Percentiles rank a stretch among this genome's conserved stretches.
These are phyloP conservation scores for Arenaria interpres DNA, from an alignment of 2,113 vertebrate species.

Conservation along the genomic window DNA sequence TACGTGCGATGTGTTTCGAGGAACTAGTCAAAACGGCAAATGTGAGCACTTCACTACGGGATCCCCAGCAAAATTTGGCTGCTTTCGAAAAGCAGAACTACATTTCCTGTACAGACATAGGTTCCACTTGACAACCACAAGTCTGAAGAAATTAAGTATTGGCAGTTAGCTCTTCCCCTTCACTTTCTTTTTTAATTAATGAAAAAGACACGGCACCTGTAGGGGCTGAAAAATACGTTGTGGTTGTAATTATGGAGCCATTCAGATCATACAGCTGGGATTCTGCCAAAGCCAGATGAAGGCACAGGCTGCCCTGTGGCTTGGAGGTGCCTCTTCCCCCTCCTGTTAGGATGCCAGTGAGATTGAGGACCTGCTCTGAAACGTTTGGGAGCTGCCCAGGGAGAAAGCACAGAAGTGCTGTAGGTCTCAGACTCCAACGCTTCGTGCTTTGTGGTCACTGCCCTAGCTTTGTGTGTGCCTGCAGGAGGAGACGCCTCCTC, in stretches of 20 bases:
- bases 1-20: neutral
- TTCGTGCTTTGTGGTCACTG: neutral
- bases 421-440: neutral
- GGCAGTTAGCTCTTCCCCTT: neutral
- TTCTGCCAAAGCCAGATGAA: neutral
- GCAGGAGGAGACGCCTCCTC: neutral
- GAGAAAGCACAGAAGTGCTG: neutral
- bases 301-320: neutral
- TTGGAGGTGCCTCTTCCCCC: neutral
- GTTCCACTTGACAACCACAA: neutral
- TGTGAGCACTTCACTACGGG: neutral
- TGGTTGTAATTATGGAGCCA: neutral
- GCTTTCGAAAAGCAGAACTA: neutral
- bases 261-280: neutral
- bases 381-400: accelerated
- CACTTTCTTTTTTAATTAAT: neutral
- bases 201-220: neutral
- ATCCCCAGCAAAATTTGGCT: neutral
- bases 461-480: neutral
- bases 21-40: neutral
- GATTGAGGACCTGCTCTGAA: neutral
- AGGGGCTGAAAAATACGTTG: neutral
- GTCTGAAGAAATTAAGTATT: neutral
- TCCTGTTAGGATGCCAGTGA: neutral
- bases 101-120: neutral